Conservation (phyloP, 2,888 invertebrate species). For the Junonia oenone region DNA sequence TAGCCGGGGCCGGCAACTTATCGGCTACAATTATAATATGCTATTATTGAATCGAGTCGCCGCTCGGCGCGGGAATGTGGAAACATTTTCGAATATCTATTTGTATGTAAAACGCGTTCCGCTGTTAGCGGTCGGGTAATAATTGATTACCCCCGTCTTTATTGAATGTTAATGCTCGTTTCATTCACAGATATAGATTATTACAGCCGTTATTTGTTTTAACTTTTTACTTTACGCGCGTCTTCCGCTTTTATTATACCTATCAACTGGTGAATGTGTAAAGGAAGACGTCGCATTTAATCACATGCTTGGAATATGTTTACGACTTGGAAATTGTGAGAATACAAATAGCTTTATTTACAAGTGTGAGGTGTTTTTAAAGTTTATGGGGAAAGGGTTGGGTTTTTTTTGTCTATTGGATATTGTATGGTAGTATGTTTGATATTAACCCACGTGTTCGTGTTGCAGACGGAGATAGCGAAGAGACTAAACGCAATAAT, state of each 20-base stretch:
- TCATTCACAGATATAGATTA: slow-evolving; percentile 51
- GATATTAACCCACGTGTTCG: background rate
- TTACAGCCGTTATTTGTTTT: slow-evolving; percentile 27
- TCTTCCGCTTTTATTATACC: background rate
- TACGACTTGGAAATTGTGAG: background rate
- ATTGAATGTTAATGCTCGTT: slow-evolving; percentile 57
- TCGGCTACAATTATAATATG: slow-evolving; percentile 58
- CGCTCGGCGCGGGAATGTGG: slow-evolving; percentile 51
- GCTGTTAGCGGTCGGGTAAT: slow-evolving; percentile 44
- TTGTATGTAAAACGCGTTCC: slow-evolving; percentile 42
- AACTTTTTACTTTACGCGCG: slow-evolving; percentile 1
- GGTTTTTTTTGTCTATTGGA: too few species aligned
- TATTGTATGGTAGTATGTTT: too few species aligned
- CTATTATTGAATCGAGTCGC: slow-evolving; percentile 53
- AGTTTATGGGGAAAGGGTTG: too few species aligned
- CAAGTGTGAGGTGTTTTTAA: too few species aligned
- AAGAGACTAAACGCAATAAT: slow-evolving; percentile 96
- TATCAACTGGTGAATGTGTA: too few species aligned
- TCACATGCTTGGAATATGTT: background rate
- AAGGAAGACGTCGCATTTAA: background rate
- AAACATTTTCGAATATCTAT: slow-evolving; percentile 57
- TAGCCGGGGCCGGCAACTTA: slow-evolving; percentile 52
- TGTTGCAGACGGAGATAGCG: slow-evolving; percentile 92
- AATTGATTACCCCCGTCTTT: slow-evolving; percentile 50
- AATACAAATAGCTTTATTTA: background rate